Conservation (phyloP, 2,888 invertebrate genomes). For the Erebia ligea region DNA sequence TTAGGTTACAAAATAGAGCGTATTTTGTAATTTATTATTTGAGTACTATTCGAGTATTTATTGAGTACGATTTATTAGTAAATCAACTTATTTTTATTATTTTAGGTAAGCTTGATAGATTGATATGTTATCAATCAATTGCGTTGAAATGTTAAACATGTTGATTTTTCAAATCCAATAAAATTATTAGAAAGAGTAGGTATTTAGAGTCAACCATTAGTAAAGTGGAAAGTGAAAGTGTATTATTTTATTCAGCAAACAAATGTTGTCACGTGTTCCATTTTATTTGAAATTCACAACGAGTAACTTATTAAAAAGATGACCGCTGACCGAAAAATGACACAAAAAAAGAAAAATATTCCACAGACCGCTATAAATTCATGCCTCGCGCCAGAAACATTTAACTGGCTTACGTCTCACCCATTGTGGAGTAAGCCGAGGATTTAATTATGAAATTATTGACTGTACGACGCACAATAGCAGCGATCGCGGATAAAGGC, state of each 20-base stretch:
- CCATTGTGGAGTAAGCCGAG: slow-evolving; percentile 52
- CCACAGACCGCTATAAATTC: slow-evolving; percentile 25
- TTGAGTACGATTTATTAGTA: no score
- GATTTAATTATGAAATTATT: slow-evolving; percentile 67
- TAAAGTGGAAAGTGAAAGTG: no score
- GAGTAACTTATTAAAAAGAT: not conserved
- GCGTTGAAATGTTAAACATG: no score
- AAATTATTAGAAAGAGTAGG: no score
- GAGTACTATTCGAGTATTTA: no score
- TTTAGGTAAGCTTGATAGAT: no score
- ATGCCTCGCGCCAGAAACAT: slow-evolving; percentile 36
- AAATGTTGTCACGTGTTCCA: not conserved
- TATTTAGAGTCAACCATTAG: no score
- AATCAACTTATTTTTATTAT: no score
- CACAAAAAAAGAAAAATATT: not conserved
- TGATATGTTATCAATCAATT: no score
- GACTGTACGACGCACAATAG: slow-evolving; percentile 37
- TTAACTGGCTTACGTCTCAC: slow-evolving; percentile 48
- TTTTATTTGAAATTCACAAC: not conserved
- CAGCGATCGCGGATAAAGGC: slow-evolving; percentile 36
- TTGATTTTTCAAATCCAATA: no score
- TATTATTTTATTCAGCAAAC: not conserved
- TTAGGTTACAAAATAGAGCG: not conserved
- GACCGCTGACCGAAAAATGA: not conserved
- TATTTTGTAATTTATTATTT: not conserved